A percentile compares a stretch with the other conserved stretches of the same genome.
Conservation (phyloP, 2,113 vertebrate genomes). For the Oryzias curvinotus region DNA sequence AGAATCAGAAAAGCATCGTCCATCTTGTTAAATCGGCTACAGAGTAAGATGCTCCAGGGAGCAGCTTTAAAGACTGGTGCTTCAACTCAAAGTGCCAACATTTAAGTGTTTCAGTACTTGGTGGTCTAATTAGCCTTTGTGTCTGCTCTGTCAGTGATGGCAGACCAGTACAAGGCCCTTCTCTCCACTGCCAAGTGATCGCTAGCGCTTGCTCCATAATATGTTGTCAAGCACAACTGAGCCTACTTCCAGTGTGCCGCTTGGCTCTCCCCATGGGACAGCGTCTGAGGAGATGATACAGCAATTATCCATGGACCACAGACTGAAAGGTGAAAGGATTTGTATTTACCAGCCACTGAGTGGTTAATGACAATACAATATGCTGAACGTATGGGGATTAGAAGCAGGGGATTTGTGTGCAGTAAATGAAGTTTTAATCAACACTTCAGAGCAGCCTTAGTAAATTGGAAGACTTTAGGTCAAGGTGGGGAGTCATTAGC, state of each 20-base stretch:
- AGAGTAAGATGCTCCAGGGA: constrained; percentile 17
- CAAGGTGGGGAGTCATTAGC: constrained; percentile 1
- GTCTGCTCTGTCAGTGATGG: constrained; percentile 42
- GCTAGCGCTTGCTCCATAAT: constrained; percentile 36
- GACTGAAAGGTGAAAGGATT: constrained; percentile 65
- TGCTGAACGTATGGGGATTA: constrained; percentile 72
- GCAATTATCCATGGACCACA: constrained; percentile 74
- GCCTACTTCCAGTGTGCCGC: constrained; percentile 56
- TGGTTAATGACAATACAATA: constrained; percentile 74
- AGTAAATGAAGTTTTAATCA: constrained; percentile 57
- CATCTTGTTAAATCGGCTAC: constrained; percentile 4
- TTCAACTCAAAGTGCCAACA: constrained; percentile 49
- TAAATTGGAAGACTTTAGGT: constrained; percentile 33
- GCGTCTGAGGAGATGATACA: constrained; percentile 67
- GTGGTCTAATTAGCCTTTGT: constrained; percentile 66
- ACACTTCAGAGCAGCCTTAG: constrained; percentile 37
- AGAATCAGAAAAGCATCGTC: background rate
- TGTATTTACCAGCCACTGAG: constrained; percentile 68
- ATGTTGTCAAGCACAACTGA: constrained; percentile 45
- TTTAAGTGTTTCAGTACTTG: constrained; percentile 59
- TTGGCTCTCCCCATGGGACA: constrained; percentile 34
- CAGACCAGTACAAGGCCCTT: constrained; percentile 54
- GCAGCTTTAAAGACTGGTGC: constrained; percentile 33
- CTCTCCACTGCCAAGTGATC: constrained; percentile 45
- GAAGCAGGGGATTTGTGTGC: constrained; percentile 50